Percentiles rank a stretch among this genome's conserved stretches.
Evolutionary conservation across 2,888 invertebrate species (phyloP).

Genomic region (Macaria notata): DNA sequence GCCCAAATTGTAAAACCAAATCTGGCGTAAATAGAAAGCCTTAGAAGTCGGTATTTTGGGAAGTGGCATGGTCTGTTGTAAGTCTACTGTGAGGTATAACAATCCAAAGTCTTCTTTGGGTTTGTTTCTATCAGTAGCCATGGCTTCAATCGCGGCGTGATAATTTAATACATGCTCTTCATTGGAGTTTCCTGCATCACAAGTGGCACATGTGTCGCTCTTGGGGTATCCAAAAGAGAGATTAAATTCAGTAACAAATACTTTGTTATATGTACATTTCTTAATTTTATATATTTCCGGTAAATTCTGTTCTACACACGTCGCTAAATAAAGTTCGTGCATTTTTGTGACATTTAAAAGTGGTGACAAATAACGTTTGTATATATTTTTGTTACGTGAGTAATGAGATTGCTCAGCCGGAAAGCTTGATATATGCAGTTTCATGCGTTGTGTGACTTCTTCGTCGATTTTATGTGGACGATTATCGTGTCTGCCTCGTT

Average conservation of each 20-base stretch:
- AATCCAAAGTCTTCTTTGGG: constrained; percentile 3
- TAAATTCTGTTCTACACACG: constrained; percentile 28
- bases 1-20: constrained; percentile 26
- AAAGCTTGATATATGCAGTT: constrained; percentile 20
- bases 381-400: constrained; percentile 35
- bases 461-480: not conserved
- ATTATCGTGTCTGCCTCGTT: constrained; percentile 21
- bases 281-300: constrained; percentile 32
- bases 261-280: constrained; percentile 31
- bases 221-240: constrained; percentile 32
- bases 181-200: constrained; percentile 30
- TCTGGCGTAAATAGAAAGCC: constrained; percentile 27
- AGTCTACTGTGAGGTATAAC: constrained; percentile 19
- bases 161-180: constrained; percentile 28
- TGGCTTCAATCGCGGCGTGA: constrained; percentile 29
- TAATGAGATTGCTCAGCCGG: constrained; percentile 34
- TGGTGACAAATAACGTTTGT: constrained; percentile 36
- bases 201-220: constrained; percentile 30
- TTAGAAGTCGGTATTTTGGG: constrained; percentile 6
- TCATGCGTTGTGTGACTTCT: constrained; percentile 6
- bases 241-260: constrained; percentile 39
- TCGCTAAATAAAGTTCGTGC: constrained; percentile 30
- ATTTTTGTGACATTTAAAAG: constrained; percentile 35
- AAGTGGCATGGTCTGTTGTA: constrained; percentile 3
- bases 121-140: constrained; percentile 21